Evolutionary conservation across 2,888 invertebrate genomes (phyloP).

Genomic region (Patella depressa): DNA sequence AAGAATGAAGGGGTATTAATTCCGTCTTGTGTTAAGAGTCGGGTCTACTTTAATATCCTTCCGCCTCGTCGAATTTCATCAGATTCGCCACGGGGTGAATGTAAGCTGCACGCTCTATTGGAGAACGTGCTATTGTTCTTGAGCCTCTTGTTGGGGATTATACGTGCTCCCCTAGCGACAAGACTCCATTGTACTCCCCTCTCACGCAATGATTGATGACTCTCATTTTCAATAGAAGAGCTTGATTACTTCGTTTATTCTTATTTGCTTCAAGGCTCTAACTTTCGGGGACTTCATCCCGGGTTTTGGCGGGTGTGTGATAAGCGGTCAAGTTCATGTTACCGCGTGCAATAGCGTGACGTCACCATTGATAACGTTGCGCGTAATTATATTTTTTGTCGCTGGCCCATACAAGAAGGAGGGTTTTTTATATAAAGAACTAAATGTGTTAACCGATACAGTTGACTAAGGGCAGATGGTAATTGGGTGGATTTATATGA

Average conservation of each 20-base stretch:
- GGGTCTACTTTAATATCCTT: slow-evolving; percentile 6
- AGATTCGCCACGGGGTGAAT: slow-evolving; percentile 1
- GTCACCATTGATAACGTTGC: slow-evolving; percentile 1
- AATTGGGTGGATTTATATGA: too few relatives aligned
- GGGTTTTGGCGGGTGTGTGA: neutral
- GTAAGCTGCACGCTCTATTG: slow-evolving; percentile 2
- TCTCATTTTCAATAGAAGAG: neutral
- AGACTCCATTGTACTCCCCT: neutral
- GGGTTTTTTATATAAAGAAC: too few relatives aligned
- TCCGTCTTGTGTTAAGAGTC: slow-evolving; percentile 2
- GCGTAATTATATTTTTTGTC: too few relatives aligned
- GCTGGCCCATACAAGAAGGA: too few relatives aligned
- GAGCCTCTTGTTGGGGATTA: slow-evolving; percentile 10
- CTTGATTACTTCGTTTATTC: slow-evolving; percentile 9
- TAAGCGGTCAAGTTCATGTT: slow-evolving; percentile 2
- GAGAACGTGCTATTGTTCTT: neutral
- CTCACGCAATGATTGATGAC: slow-evolving; percentile 13
- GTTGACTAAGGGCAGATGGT: too few relatives aligned
- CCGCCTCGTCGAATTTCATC: slow-evolving; percentile 13
- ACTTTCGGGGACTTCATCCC: neutral
- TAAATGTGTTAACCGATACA: too few relatives aligned
- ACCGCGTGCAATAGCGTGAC: slow-evolving; percentile 4
- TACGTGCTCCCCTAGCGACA: slow-evolving; percentile 7
- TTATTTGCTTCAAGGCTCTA: slow-evolving; percentile 2
- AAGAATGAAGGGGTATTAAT: slow-evolving; percentile 3